Percentiles rank a stretch among this genome's conserved stretches.
Evolutionary conservation across 1,140 invertebrate species (phyloP).

Genomic region (Ostrea denselamellosa): DNA sequence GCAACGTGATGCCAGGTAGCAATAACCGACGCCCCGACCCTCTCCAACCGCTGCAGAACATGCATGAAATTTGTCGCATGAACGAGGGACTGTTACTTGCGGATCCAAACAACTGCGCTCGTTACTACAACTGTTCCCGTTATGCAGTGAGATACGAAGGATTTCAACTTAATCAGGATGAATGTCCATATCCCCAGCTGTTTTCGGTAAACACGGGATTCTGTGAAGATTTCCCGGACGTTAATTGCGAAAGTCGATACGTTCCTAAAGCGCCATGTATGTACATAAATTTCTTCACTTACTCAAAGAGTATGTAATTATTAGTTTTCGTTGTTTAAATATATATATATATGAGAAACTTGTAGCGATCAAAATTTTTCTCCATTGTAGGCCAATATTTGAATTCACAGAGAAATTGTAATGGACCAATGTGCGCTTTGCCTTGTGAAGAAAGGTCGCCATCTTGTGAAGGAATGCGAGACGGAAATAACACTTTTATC

Average conservation of each 20-base stretch:
- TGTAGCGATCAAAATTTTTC: not conserved
- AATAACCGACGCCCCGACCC: not conserved
- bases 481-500: conserved; percentile 65
- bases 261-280: conserved; percentile 72
- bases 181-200: conserved; percentile 70
- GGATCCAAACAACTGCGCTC: conserved; percentile 67
- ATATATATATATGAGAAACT: too few species aligned
- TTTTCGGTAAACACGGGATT: conserved; percentile 53
- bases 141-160: conserved; percentile 53
- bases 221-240: conserved; percentile 64
- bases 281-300: conserved; percentile 44
- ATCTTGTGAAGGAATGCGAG: conserved; percentile 60
- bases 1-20: not conserved
- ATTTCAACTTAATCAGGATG: conserved; percentile 59
- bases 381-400: conserved; percentile 9
- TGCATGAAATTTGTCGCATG: conserved; percentile 55
- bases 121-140: conserved; percentile 68
- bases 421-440: conserved; percentile 57
- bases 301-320: not conserved
- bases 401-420: conserved; percentile 48
- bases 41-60: not conserved
- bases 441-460: conserved; percentile 62
- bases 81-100: conserved; percentile 55
- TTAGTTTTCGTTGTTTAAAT: too few species aligned
- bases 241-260: conserved; percentile 62